Evolutionary conservation across 2,888 invertebrate genomes (phyloP), one percentile per base, ranked within the genome.

Genomic region (Idaea aversata): DNA sequence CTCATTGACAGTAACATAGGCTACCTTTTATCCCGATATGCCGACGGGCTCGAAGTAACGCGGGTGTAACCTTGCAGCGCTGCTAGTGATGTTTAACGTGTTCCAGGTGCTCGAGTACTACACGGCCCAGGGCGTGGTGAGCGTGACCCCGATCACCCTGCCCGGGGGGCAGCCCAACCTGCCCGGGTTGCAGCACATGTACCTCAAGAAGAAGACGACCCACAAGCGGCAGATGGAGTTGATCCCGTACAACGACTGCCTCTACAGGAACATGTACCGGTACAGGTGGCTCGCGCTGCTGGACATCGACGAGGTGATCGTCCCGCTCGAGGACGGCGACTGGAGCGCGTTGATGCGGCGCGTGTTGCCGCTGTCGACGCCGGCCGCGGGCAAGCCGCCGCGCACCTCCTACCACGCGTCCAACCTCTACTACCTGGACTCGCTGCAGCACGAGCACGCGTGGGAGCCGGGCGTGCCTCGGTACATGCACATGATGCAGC

Each of bases 211-310:
- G 84, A 98, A 98, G 88, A 96, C 97, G 38, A 98, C 97, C 80
- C 97, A 98, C 90, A 99, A 99, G 88, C 94, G 98, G 15, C 97
- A 98, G 86, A 98, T 98, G 91, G 99, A 99, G 89, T 94, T 99
- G 68, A 97, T 99, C 77, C 98, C 98, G 13, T 99, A 99, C 93
- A 99, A 99, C 88, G 99, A 99, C 88, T 99, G 99, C 82, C 94
- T 99, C 65, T 98, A 98, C 91, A 96, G 97, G 84, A 97, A 98
- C 84, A 95, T 98, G 93, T 97, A 98, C 86, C 94, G 96, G 72
- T 98, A 98, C 88, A 95, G 97, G 72, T 98, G 97, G 90, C 96
- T 98, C 65, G 97, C 97, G n/a, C 93, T 99, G 67, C 93, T 98
- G 64, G 99, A 99, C 86, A 97, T 98, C 72, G 99, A 99, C 89